Conservation (phyloP, 2,797 vertebrate species). For the Pteronotus mesoamericanus region DNA sequence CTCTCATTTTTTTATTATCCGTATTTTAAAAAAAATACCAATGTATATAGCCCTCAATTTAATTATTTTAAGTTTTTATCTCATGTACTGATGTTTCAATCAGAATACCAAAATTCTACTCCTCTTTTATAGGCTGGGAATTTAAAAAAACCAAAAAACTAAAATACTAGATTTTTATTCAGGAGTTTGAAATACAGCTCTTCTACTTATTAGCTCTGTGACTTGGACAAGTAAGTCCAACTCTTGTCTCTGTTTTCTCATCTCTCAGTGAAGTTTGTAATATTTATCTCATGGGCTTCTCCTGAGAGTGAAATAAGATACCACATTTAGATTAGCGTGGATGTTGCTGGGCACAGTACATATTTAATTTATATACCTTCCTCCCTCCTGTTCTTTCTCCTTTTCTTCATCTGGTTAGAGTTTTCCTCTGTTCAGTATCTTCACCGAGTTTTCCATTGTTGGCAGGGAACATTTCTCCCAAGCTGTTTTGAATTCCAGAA, state of each 20-base stretch:
- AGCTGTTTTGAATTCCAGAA: conserved; percentile 70
- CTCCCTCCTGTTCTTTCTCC: background rate
- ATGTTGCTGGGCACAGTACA: background rate
- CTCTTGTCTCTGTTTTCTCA: background rate
- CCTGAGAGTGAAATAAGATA: background rate
- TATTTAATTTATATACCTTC: background rate
- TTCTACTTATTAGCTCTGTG: background rate
- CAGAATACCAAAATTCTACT: background rate
- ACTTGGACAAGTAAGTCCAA: background rate
- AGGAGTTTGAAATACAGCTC: background rate
- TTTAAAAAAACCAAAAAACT: background rate
- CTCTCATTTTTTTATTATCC: background rate
- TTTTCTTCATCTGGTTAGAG: background rate
- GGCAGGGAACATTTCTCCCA: conserved; percentile 48
- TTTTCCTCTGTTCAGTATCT: conserved; percentile 5
- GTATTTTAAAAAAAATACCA: background rate
- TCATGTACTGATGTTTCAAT: background rate
- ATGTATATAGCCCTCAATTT: background rate
- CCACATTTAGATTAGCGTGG: background rate
- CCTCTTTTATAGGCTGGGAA: background rate
- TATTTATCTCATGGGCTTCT: background rate
- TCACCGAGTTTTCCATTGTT: conserved; percentile 41
- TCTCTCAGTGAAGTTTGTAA: background rate
- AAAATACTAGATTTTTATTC: background rate
- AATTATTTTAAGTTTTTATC: background rate